Conservation (phyloP, 2,113 vertebrate genomes). For the Apteryx mantelli region DNA sequence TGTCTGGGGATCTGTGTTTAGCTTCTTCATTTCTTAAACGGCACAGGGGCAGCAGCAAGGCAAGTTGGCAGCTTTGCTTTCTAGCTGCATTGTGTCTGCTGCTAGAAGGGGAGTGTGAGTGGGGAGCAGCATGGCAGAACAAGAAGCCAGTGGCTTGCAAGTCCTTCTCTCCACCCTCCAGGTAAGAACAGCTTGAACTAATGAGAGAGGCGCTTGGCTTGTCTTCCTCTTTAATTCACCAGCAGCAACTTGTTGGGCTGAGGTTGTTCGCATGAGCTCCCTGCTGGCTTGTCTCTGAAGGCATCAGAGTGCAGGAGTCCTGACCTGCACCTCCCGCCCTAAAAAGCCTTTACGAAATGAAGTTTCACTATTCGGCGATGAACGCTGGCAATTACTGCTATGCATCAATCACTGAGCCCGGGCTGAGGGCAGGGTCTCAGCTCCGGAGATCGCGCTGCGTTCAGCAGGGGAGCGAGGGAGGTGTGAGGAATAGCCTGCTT, state of each 20-base stretch:
- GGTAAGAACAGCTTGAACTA: slow-evolving; percentile 81
- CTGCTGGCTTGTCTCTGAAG: background rate
- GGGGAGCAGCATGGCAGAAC: slow-evolving; percentile 81
- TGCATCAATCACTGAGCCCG: background rate
- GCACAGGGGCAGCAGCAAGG: slow-evolving; percentile 69
- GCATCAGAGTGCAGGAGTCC: background rate
- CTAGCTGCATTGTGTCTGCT: slow-evolving; percentile 50
- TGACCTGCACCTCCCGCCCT: slow-evolving; percentile 22
- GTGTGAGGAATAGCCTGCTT: background rate
- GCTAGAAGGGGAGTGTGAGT: slow-evolving; percentile 64
- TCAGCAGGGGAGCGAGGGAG: slow-evolving; percentile 5
- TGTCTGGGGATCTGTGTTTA: slow-evolving; percentile 68
- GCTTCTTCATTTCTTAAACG: slow-evolving; percentile 59
- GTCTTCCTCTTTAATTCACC: slow-evolving; percentile 16
- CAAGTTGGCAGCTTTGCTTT: slow-evolving; percentile 67
- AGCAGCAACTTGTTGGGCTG: background rate
- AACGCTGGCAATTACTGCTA: background rate
- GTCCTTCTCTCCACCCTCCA: slow-evolving; percentile 88
- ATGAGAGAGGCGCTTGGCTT: background rate
- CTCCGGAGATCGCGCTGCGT: background rate
- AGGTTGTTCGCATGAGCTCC: background rate
- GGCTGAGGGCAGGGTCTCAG: background rate
- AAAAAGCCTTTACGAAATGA: slow-evolving; percentile 1
- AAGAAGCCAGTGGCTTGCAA: slow-evolving; percentile 87
- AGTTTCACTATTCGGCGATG: slow-evolving; percentile 17